A percentile compares a stretch with the other conserved stretches of the same genome.
Evolutionary conservation across 2,888 invertebrate genomes (phyloP).

Genomic region (Zhuqinia jingwanae): DNA sequence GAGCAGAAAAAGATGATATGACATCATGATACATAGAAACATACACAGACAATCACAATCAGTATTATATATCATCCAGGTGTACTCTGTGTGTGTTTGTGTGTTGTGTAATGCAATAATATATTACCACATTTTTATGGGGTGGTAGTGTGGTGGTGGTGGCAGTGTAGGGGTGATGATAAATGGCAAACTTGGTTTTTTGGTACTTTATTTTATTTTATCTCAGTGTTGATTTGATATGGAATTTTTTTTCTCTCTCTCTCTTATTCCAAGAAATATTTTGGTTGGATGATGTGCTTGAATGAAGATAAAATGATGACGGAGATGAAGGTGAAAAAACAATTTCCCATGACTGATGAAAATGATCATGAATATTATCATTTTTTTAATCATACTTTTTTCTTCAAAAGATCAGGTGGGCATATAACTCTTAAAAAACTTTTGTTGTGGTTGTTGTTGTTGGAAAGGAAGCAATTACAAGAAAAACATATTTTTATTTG

Average conservation of each 20-base stretch:
- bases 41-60: too few species aligned
- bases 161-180: not conserved
- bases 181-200: not conserved
- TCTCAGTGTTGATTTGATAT: not conserved
- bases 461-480: not conserved
- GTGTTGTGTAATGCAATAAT: too few species aligned
- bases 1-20: too few species aligned
- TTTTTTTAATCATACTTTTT: slow-evolving; percentile 5
- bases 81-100: too few species aligned
- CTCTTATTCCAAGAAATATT: slow-evolving; percentile 50
- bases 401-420: not conserved
- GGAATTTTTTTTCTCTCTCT: not conserved
- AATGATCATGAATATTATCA: slow-evolving; percentile 13
- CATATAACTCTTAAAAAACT: not conserved
- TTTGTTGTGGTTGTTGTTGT: not conserved
- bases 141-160: not conserved
- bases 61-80: too few species aligned
- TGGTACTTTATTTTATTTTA: too few species aligned
- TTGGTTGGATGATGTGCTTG: slow-evolving; percentile 33
- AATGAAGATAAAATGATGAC: slow-evolving; percentile 13
- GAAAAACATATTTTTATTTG: too few species aligned
- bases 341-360: slow-evolving; percentile 49
- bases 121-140: slow-evolving; percentile 23
- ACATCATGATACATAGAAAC: not conserved
- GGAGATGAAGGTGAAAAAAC: slow-evolving; percentile 10